These are phyloP conservation scores for Micrasema minimum DNA, from an alignment of 1,140 invertebrate species.

Conservation along the genomic window DNA sequence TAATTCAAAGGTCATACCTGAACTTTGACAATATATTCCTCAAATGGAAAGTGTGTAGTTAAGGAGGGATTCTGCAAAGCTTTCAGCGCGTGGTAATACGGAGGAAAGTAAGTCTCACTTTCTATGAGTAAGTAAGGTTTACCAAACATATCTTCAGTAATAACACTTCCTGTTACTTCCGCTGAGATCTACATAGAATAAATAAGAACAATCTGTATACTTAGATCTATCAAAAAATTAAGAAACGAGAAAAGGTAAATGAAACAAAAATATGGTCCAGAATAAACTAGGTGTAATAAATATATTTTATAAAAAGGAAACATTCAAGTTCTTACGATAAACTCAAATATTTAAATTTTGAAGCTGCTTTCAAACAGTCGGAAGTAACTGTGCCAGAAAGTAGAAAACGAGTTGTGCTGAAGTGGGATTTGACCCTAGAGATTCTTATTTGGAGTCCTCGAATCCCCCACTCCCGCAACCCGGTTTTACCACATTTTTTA, in stretches of 20 bases:
- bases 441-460: no score
- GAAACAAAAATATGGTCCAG: no score
- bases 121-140: slow-evolving; percentile 71
- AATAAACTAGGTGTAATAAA: background rate
- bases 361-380: no score
- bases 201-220: background rate
- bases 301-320: background rate
- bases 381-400: no score
- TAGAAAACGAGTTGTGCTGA: no score
- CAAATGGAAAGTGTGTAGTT: slow-evolving; percentile 70
- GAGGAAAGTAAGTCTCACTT: slow-evolving; percentile 75
- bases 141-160: background rate
- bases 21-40: slow-evolving; percentile 71
- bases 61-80: slow-evolving; percentile 68
- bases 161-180: background rate
- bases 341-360: no score
- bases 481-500: background rate
- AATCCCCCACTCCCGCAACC: background rate
- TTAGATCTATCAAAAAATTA: no score
- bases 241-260: no score
- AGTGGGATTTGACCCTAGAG: no score
- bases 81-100: slow-evolving; percentile 73
- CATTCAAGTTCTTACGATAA: no score
- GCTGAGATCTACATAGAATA: slow-evolving; percentile 4
- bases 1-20: slow-evolving; percentile 56